A percentile compares a stretch with the other conserved stretches of the same genome.
phyloP scores from a whole-genome alignment of 2,113 vertebrate species.

The Marmota monax region DNA sequence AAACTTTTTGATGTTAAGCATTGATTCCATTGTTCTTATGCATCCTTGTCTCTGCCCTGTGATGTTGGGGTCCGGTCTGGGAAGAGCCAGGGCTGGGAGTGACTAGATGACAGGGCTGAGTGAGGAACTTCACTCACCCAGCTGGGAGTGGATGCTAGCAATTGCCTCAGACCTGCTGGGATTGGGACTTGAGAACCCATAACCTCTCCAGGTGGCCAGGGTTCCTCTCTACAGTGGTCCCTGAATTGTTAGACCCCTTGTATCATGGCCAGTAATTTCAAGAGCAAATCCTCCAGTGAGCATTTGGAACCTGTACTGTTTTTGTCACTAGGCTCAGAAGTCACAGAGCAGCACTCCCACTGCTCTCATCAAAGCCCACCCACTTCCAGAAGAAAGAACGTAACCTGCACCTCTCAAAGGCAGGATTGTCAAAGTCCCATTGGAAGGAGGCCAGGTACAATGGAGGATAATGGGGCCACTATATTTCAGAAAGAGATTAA shows the following conservation, averaged over 20 bases:
- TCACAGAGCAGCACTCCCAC: background rate
- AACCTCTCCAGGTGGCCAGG: accelerated
- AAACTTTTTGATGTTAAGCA: background rate
- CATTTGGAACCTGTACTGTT: background rate
- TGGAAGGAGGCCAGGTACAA: background rate
- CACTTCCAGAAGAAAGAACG: background rate
- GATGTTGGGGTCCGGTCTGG: background rate
- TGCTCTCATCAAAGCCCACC: background rate
- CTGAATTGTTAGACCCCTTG: background rate
- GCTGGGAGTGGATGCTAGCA: too few species aligned
- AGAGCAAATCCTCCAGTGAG: accelerated
- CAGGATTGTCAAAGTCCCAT: background rate
- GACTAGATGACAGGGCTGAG: too few species aligned
- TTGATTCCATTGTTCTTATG: background rate
- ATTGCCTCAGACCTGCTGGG: background rate
- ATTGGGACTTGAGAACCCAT: background rate
- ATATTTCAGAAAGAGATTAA: background rate
- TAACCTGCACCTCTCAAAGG: background rate
- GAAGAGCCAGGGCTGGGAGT: background rate
- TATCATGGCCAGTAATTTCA: background rate
- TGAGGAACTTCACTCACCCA: background rate
- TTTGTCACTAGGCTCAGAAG: background rate
- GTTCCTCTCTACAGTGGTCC: background rate
- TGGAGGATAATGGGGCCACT: background rate
- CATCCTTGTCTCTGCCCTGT: background rate